Conservation (phyloP, 2,888 invertebrate species). For the Lithophane socia region DNA sequence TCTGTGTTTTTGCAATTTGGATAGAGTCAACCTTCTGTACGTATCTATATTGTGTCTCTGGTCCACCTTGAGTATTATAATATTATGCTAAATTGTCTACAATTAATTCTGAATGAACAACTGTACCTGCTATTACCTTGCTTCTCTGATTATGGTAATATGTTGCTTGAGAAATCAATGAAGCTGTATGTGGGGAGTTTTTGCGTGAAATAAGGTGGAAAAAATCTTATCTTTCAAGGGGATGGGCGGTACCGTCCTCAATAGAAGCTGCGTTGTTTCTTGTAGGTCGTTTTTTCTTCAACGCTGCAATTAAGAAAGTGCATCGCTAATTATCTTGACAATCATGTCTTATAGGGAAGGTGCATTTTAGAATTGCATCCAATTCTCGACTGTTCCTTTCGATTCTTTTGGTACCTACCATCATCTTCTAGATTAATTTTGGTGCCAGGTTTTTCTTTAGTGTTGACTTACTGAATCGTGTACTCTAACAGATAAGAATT, state of each 20-base stretch:
- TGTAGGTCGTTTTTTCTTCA: slow-evolving; percentile 2
- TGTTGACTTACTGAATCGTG: background rate
- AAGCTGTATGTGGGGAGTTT: slow-evolving; percentile 29
- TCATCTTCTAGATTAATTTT: no score
- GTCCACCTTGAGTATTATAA: slow-evolving; percentile 71
- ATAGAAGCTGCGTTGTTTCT: slow-evolving; percentile 3
- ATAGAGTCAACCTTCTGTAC: slow-evolving; percentile 14
- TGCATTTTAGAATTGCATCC: background rate
- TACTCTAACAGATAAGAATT: background rate
- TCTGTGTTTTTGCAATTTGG: background rate
- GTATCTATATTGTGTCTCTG: slow-evolving; percentile 8
- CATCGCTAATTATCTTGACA: background rate
- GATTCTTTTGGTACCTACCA: background rate
- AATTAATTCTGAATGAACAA: slow-evolving; percentile 70
- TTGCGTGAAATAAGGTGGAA: slow-evolving; percentile 20
- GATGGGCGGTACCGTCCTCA: slow-evolving; percentile 23
- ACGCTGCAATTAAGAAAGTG: background rate
- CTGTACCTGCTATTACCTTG: slow-evolving; percentile 48
- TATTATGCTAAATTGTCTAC: slow-evolving; percentile 68
- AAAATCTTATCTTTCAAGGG: slow-evolving; percentile 14
- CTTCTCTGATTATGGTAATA: slow-evolving; percentile 53
- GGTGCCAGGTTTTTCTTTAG: background rate
- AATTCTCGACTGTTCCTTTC: background rate
- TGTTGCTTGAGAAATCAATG: slow-evolving; percentile 49
- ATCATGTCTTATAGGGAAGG: background rate